Base-by-base conservation (phyloP, 2,888 invertebrate species). In the Bombyx huttoni region DNA sequence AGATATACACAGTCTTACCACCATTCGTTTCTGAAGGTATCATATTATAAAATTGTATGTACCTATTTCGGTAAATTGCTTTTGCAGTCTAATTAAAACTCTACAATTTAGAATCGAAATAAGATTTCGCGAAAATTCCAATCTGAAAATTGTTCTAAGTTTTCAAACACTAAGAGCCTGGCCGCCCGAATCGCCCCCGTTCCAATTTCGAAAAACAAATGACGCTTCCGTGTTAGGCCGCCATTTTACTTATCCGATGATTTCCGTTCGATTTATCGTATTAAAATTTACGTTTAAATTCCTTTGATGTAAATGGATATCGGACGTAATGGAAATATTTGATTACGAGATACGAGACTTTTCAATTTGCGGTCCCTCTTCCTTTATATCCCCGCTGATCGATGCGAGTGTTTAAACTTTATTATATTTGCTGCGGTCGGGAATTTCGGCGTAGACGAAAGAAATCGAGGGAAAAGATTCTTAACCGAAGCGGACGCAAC, bases 281-380 rank as follows among this genome's bases (percentile, higher is more conserved):
- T 83, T 80, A 78, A 78, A 77, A 73, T 71, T 69, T 62, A 67
- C 9, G 40, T 12, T 24, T 40, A 75, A 75, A 77, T 70, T 62
- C 67, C 80, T 82, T 84, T 84, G 83, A 83, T 80, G 78, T 78
- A 69, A 70, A 65, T 65, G 65, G 73, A 68, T 73, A 79, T 75
- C 69, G 75, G 77, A 75, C 64, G 72, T 70, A 68, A 70, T 58
- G 59, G 58, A 60, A 63, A 63, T 70, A 85, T 79, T 83, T 76
- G 79, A 84, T 86, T 82, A 81, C 65, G 65, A 63, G 68, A 68
- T 65, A 82, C 79, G 69, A 77, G 83, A 80, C 77, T 83, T 82
- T 81, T 80, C 81, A 82, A 85, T 85, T 85, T 82, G 70, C 64
- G 63, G 67, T 67, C 76, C 76, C 75, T 24, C 24, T 24, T 24